Percentiles rank a stretch among this genome's conserved stretches.
Evolutionary conservation across 2,113 vertebrate species (phyloP).

Genomic region (Heptranchias perlo): DNA sequence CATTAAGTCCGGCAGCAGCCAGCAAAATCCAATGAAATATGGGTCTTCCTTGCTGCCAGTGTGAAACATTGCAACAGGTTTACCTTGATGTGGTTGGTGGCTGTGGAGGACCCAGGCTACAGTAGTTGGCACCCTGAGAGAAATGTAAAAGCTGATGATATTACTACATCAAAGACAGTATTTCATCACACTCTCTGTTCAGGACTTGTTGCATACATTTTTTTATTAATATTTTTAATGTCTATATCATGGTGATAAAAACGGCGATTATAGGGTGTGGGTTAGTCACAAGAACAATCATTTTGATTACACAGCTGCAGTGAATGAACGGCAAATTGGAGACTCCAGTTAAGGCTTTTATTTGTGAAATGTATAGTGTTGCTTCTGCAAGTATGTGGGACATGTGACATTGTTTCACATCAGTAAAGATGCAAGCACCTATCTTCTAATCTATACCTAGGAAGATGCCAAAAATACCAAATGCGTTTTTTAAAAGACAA

Average conservation of each 20-base stretch:
- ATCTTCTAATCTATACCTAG: background rate
- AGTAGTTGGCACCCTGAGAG: background rate
- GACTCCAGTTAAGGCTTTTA: background rate
- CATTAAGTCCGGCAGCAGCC: background rate
- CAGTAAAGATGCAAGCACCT: background rate
- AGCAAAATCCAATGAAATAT: background rate
- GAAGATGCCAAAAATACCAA: background rate
- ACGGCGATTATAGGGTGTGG: background rate
- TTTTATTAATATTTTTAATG: slow-evolving; percentile 12
- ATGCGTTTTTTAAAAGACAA: background rate
- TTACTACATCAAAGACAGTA: background rate
- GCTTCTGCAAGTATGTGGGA: background rate
- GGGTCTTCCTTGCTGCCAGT: background rate
- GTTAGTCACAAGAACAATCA: slow-evolving; percentile 24
- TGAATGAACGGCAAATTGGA: slow-evolving; percentile 10
- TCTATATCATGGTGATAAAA: background rate
- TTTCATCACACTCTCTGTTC: slow-evolving; percentile 8
- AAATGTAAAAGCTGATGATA: slow-evolving; percentile 19
- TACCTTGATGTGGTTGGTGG: background rate
- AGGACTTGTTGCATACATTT: background rate
- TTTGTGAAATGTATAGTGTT: slow-evolving; percentile 11
- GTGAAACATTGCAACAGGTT: background rate
- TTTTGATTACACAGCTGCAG: slow-evolving; percentile 22
- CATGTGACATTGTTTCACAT: background rate
- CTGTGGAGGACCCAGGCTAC: background rate